Conservation (phyloP, 2,113 vertebrate genomes). For the Microcebus ravelobensis region DNA sequence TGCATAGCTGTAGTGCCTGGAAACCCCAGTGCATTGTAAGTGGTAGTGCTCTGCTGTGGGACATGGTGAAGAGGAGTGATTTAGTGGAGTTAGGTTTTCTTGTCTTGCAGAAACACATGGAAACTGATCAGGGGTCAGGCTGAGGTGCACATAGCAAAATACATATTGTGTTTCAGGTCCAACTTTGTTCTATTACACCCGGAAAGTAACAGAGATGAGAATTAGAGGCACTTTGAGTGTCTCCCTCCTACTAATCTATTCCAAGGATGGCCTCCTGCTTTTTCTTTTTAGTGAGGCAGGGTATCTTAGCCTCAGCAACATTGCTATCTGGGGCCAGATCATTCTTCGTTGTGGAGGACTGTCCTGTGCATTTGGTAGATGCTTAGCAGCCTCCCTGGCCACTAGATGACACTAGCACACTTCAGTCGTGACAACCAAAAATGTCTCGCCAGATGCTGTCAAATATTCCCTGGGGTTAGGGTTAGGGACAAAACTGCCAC, state of each 20-base stretch:
- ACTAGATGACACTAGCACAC: background rate
- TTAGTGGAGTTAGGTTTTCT: constrained; percentile 10
- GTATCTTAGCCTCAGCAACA: background rate
- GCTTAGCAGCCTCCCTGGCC: background rate
- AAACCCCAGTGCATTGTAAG: background rate
- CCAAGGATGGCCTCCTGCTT: background rate
- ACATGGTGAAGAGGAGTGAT: background rate
- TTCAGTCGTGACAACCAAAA: background rate
- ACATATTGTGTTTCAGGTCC: background rate
- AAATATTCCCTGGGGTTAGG: background rate
- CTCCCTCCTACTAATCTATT: background rate
- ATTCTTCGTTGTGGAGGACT: background rate
- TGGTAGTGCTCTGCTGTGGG: background rate
- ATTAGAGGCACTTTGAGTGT: background rate
- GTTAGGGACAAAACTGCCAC: background rate
- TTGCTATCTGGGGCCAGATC: background rate
- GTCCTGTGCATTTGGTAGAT: background rate
- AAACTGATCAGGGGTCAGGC: background rate
- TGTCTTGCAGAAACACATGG: constrained; percentile 2
- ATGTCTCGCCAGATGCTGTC: background rate
- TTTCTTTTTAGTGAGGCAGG: background rate
- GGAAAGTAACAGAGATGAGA: background rate
- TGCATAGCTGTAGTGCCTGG: background rate
- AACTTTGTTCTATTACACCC: background rate
- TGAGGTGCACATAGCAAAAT: background rate